phyloP scores from a whole-genome alignment of 2,888 invertebrate species.

The Ormyrus pomaceus region DNA sequence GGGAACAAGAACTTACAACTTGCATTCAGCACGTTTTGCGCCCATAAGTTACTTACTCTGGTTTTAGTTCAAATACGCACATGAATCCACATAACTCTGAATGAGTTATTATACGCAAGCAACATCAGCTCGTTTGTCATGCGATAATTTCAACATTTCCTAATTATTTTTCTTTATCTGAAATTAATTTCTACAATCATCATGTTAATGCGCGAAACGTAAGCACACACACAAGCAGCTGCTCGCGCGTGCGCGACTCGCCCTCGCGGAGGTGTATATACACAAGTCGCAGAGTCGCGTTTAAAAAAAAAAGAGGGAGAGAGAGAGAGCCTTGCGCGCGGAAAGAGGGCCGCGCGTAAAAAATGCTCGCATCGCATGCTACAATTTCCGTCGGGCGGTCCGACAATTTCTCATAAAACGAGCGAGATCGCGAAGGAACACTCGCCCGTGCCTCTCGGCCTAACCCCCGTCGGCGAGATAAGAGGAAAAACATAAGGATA shows the following conservation, averaged over 20 bases:
- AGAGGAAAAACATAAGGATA: constrained; percentile 51
- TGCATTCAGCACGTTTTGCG: neutral
- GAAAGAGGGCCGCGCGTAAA: neutral
- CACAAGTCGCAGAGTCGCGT: no score
- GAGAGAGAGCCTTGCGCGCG: no score
- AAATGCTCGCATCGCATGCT: constrained; percentile 57
- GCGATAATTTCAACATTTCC: constrained; percentile 10
- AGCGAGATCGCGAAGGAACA: constrained; percentile 28
- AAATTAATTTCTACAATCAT: constrained; percentile 37
- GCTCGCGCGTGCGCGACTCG: no score
- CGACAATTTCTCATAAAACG: constrained; percentile 50
- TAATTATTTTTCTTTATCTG: constrained; percentile 37
- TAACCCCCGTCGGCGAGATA: constrained; percentile 2
- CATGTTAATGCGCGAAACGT: constrained; percentile 1
- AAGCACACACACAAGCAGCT: no score
- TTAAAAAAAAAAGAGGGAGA: no score
- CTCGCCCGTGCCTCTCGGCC: neutral
- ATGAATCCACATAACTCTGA: constrained; percentile 10
- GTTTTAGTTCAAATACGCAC: constrained; percentile 24
- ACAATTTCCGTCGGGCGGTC: constrained; percentile 49
- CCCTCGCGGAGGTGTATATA: no score
- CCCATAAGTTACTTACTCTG: constrained; percentile 11
- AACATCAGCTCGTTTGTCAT: constrained; percentile 18
- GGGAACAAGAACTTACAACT: neutral
- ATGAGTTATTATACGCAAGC: constrained; percentile 17